Percentiles rank a stretch among this genome's conserved stretches.
These are phyloP conservation scores for Dastarcus helophoroides DNA, from an alignment of 2,888 invertebrate genomes.

Conservation along the genomic window DNA sequence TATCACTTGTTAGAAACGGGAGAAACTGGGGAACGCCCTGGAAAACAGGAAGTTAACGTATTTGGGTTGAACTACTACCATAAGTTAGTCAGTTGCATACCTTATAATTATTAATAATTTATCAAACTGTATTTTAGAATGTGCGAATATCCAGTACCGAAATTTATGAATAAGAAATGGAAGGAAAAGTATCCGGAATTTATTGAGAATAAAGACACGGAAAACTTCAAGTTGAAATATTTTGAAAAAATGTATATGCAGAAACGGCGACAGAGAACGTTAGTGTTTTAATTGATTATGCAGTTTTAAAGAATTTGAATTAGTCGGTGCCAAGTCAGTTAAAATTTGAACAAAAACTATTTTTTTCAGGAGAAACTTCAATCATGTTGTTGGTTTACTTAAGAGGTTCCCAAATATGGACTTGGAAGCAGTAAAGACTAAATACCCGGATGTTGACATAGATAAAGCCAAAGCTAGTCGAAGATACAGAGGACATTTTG, in stretches of 20 bases:
- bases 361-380: slow-evolving; percentile 44
- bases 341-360: too few species aligned
- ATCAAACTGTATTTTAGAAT: slow-evolving; percentile 31
- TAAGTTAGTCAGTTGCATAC: slow-evolving; percentile 25
- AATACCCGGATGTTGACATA: slow-evolving; percentile 67
- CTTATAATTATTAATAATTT: slow-evolving; percentile 6
- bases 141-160: slow-evolving; percentile 54
- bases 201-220: slow-evolving; percentile 47
- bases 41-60: slow-evolving; percentile 43
- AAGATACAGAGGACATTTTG: slow-evolving; percentile 35
- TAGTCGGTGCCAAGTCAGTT: neutral
- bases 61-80: slow-evolving; percentile 52
- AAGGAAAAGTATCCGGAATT: slow-evolving; percentile 42
- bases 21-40: slow-evolving; percentile 66
- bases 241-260: slow-evolving; percentile 52
- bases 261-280: slow-evolving; percentile 47
- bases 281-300: slow-evolving; percentile 19
- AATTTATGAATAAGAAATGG: slow-evolving; percentile 55
- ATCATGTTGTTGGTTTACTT: slow-evolving; percentile 57
- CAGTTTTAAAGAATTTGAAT: neutral
- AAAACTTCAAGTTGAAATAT: slow-evolving; percentile 48
- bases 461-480: slow-evolving; percentile 48
- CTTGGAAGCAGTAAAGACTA: slow-evolving; percentile 52
- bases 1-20: slow-evolving; percentile 85
- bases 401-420: slow-evolving; percentile 69